Evolutionary conservation across 2,797 vertebrate genomes (phyloP).

Genomic region (Acanthurus leucopareius): DNA sequence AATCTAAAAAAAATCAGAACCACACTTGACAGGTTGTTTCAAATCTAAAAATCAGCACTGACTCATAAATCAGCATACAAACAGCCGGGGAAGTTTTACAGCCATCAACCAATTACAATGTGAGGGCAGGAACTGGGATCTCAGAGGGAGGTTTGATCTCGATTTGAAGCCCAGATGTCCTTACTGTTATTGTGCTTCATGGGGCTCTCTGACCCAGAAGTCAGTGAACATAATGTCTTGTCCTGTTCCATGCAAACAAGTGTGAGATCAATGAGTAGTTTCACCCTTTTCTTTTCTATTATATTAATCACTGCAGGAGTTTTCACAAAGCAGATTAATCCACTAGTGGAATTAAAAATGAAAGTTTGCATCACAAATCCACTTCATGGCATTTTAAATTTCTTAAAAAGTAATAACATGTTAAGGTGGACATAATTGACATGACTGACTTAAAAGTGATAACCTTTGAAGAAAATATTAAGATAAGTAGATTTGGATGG

Average conservation of each 20-base stretch:
- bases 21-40: not conserved
- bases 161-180: constrained; percentile 73
- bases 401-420: not conserved
- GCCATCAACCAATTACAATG: not conserved
- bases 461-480: too few species aligned
- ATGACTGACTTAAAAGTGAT: too few species aligned
- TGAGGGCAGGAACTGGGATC: constrained; percentile 44
- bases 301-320: not conserved
- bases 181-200: constrained; percentile 71
- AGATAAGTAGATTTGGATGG: not conserved
- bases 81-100: not conserved
- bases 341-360: not conserved
- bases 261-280: not conserved
- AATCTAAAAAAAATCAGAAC: not conserved
- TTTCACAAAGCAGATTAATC: not conserved
- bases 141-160: constrained; percentile 58
- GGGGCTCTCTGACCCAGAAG: constrained; percentile 69
- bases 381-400: not conserved
- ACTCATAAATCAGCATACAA: not conserved
- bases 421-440: too few species aligned
- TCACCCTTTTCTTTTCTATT: not conserved
- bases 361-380: not conserved
- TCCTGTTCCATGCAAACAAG: not conserved
- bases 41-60: not conserved
- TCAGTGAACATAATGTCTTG: constrained; percentile 28